Conservation (phyloP, 2,113 vertebrate species). For the Caretta caretta region DNA sequence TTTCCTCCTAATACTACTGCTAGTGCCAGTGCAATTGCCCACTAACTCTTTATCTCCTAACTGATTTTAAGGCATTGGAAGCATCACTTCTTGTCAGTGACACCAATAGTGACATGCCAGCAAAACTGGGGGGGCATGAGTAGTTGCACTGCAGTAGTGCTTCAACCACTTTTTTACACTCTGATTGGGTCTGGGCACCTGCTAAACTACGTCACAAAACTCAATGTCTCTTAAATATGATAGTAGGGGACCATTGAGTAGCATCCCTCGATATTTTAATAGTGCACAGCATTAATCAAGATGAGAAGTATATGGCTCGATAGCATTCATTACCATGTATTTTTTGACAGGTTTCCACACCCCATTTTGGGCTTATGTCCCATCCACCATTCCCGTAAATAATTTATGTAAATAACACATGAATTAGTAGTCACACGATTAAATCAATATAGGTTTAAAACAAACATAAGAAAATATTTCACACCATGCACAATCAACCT, state of each 20-base stretch:
- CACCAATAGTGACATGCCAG: neutral
- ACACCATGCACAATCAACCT: too few relatives aligned
- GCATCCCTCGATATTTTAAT: too few relatives aligned
- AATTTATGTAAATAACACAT: too few relatives aligned
- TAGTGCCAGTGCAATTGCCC: neutral
- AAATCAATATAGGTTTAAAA: too few relatives aligned
- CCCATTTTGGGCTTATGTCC: too few relatives aligned
- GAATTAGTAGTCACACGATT: too few relatives aligned
- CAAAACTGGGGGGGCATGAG: neutral
- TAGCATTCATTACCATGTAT: too few relatives aligned
- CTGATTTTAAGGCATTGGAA: neutral
- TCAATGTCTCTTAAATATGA: slow-evolving; percentile 15
- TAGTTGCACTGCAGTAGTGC: neutral
- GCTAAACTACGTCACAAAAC: neutral
- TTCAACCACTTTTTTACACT: neutral
- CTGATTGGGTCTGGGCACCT: neutral
- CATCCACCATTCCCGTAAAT: too few relatives aligned
- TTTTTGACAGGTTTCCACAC: too few relatives aligned
- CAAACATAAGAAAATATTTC: too few relatives aligned
- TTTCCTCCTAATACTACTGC: neutral
- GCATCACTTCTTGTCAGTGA: neutral
- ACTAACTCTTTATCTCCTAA: neutral
- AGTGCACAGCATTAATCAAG: too few relatives aligned
- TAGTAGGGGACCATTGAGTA: slow-evolving; percentile 12
- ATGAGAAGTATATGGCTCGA: too few relatives aligned